Evolutionary conservation across 2,113 vertebrate species (phyloP), one percentile per base, ranked within the genome.

Genomic region (Pionites leucogaster): DNA sequence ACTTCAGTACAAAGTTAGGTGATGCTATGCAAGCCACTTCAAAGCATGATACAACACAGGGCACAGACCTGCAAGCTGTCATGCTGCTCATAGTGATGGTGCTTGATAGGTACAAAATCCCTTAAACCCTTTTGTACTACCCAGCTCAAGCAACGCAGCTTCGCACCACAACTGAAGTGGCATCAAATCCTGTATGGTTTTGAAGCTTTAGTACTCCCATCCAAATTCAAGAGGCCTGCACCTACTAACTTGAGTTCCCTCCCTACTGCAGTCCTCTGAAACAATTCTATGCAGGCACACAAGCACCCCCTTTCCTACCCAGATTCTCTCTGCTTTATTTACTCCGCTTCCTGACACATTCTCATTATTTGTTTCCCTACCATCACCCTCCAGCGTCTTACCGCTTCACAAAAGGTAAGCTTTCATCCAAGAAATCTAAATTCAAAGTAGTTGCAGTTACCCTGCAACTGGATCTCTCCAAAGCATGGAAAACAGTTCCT

Each of bases 21-120:
- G 24, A 90, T 7, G 3, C 53, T 28, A 23, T 3, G 19, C 53
- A 77, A 88, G 28, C 71, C 22, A 24, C 49, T 50, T 24, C 70
- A 68, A 82, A 79, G 62, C 47, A 52, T 39, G 17, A 5, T 11
- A 31, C 2, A 37, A 74, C 7, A 15, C 76, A 69, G 37, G 59
- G 60, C 42, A 62, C 15, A 59, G 31, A 31, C 11, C 41, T 50
- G 41, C 37, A 69, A 72, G 27, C 37, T 22, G 6, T 9, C 46
- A 14, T 46, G 27, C 72, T 42, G 14, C 22, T 81, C 0, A 0
- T 17, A 20, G 24, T 47, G 35, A 44, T 0, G 0, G 15, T 57
- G 53, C 53, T 81, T 24, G 22, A 47, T 53, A 50, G 28, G 75
- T 13, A 60, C 7, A 35, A 71, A 92, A 37, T 20, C 67, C 85